Evolutionary conservation across 2,888 invertebrate species (phyloP), one percentile per base, ranked within the genome.

Genomic region (Strigamia maritima): DNA sequence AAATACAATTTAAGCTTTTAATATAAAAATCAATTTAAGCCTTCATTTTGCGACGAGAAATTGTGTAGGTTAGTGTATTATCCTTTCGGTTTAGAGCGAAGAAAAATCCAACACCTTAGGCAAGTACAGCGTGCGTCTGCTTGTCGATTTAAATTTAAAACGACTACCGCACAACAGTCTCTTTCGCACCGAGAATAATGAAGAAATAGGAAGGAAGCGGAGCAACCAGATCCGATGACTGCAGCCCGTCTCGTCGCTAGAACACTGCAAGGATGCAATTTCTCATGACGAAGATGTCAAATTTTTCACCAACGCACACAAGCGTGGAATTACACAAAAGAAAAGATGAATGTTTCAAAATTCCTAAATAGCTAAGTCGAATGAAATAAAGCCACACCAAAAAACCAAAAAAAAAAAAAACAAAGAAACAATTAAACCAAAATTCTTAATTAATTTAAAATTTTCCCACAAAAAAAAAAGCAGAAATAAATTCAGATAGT

Each of bases 151-250:
- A 70, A 70, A 70, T 70, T 70, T 70, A 70, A 70, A 70, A 70
- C 70, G 70, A 70, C 70, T 70, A 70, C 70, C 70, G 26, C 70
- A 70, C 70, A 70, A 70, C 70, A 70, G 24, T 70, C 28, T n/a
- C n/a, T 28, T 70, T 70, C 70, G 70, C 70, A 70, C 26, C 70
- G 70, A 70, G 70, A 70, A 70, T 70, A 70, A 70, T 70, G 70
- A 70, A 70, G 70, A 70, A 70, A 70, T 70, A 70, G 70, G 54
- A 70, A 70, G 70, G 70, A 70, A 70, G 70, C 70, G 70, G 70
- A 70, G 70, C 26, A 26, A 28, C 70, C 70, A 70, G 70, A 70
- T 70, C 70, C 70, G 70, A 70, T 70, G 70, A 28, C 28, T 70
- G 70, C 70, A 70, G 70, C 70, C 70, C n/a, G 24, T 70, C 28